Evolutionary conservation across 2,888 invertebrate species (phyloP).

Genomic region (Aspidiotus destructor): DNA sequence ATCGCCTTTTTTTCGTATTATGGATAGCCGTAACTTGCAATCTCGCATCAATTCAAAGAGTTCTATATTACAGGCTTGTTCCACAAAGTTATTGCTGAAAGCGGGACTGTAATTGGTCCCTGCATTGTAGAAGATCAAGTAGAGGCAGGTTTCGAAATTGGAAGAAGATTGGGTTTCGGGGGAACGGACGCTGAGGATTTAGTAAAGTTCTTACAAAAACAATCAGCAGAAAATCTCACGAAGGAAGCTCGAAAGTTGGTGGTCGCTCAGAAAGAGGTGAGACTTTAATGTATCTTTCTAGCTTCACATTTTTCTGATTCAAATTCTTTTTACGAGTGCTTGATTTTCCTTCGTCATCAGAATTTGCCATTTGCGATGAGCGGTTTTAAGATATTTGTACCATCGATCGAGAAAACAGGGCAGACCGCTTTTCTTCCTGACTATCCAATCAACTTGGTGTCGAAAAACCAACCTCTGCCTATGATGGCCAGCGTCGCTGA

Average conservation of each 20-base stretch:
- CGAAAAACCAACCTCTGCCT: conserved; percentile 1
- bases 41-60: no score
- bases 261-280: background rate
- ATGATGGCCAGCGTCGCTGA: conserved; percentile 5
- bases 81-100: background rate
- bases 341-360: background rate
- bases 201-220: background rate
- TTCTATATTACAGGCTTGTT: background rate
- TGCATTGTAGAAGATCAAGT: background rate
- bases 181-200: background rate
- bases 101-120: background rate
- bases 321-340: background rate
- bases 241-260: background rate
- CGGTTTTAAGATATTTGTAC: conserved; percentile 1
- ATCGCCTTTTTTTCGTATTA: no score
- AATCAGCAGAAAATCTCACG: background rate
- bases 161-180: background rate
- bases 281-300: background rate
- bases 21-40: no score
- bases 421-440: conserved; percentile 15
- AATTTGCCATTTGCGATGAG: no score
- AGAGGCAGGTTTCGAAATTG: background rate
- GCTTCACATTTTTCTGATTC: background rate
- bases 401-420: background rate
- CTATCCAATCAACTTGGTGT: conserved; percentile 6